Percentiles rank a stretch among this genome's conserved stretches.
These are phyloP conservation scores for Apamea anceps DNA, from an alignment of 2,888 invertebrate genomes.

Conservation along the genomic window DNA sequence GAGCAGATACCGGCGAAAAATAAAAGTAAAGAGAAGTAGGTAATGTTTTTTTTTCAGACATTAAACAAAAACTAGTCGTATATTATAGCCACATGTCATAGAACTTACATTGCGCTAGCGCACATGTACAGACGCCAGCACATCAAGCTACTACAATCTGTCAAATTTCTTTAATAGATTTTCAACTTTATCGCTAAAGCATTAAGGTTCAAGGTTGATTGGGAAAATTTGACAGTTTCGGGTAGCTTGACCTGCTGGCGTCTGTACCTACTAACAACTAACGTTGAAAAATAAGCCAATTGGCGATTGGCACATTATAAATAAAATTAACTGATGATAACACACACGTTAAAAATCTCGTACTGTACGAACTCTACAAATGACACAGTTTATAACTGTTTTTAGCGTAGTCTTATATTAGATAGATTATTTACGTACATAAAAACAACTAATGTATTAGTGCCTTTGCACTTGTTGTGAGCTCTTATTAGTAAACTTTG, in stretches of 20 bases:
- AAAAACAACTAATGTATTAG: neutral
- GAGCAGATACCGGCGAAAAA: neutral
- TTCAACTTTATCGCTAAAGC: too few relatives aligned
- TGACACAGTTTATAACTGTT: slow-evolving; percentile 28
- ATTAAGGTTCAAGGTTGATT: too few relatives aligned
- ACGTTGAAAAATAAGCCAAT: slow-evolving; percentile 76
- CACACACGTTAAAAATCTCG: slow-evolving; percentile 76
- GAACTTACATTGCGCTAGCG: slow-evolving; percentile 16
- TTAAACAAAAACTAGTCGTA: neutral
- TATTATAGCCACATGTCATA: slow-evolving; percentile 6
- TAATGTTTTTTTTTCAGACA: neutral
- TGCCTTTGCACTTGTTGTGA: neutral
- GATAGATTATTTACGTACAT: neutral
- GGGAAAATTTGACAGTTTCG: too few relatives aligned
- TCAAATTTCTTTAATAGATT: too few relatives aligned
- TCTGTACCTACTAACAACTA: slow-evolving; percentile 49
- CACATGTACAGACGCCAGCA: too few relatives aligned
- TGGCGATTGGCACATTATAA: slow-evolving; percentile 78
- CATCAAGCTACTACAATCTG: too few relatives aligned
- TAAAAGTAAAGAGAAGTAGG: too few relatives aligned
- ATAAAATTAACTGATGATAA: slow-evolving; percentile 79
- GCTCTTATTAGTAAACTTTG: neutral
- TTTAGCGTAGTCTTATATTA: neutral
- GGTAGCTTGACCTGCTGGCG: too few relatives aligned
- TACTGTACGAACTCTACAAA: slow-evolving; percentile 55